Percentiles rank a stretch among this genome's conserved stretches.
These are phyloP conservation scores for Conops quadrifasciatus DNA, from an alignment of 2,888 invertebrate species.

Conservation along the genomic window DNA sequence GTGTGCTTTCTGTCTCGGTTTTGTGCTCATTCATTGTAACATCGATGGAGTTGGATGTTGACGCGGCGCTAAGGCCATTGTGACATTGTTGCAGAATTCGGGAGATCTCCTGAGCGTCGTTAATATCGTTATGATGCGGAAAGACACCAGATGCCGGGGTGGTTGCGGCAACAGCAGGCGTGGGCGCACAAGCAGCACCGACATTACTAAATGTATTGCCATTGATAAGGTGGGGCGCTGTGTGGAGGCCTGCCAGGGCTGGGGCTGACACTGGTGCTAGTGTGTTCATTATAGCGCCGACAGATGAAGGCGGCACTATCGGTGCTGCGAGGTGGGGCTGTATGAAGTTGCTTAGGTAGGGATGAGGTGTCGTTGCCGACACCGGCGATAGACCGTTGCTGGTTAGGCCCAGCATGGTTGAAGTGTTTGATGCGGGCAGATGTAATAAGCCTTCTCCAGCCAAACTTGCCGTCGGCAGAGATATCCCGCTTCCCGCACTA, in stretches of 20 bases:
- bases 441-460: constrained; percentile 6
- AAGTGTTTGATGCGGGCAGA: constrained; percentile 32
- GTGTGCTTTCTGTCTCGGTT: constrained; percentile 41
- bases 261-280: constrained; percentile 32
- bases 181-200: constrained; percentile 29
- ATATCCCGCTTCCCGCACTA: constrained; percentile 23
- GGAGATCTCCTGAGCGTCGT: constrained; percentile 64
- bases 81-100: constrained; percentile 65
- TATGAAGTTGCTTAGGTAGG: constrained; percentile 43
- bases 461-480: constrained; percentile 27
- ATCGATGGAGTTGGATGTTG: constrained; percentile 8
- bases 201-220: constrained; percentile 31
- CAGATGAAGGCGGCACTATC: constrained; percentile 26
- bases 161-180: constrained; percentile 33
- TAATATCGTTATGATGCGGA: constrained; percentile 61
- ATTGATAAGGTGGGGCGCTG: constrained; percentile 35
- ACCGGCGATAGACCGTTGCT: constrained; percentile 7
- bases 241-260: constrained; percentile 27
- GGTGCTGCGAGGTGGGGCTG: constrained; percentile 35
- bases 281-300: constrained; percentile 29
- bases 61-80: constrained; percentile 50
- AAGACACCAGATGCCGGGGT: constrained; percentile 38
- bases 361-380: constrained; percentile 38
- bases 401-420: constrained; percentile 34
- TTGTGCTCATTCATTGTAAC: constrained; percentile 36